A percentile compares a stretch with the other conserved stretches of the same genome.
phyloP scores from a whole-genome alignment of 2,888 invertebrate species.

The Caenorhabditis drosophilae region DNA sequence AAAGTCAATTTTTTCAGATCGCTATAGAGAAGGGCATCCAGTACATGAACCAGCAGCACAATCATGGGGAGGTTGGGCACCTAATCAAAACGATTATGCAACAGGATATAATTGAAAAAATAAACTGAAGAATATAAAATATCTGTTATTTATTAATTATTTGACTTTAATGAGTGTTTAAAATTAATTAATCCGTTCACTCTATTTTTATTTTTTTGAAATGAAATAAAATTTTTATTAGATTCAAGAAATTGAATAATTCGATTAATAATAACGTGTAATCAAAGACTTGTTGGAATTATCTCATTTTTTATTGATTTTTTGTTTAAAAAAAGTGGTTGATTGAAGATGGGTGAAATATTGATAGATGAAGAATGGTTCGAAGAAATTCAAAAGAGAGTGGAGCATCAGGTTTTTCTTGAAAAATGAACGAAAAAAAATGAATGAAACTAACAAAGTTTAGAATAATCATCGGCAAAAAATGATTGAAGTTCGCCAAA shows the following conservation, averaged over 20 bases:
- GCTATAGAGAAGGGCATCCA: slow-evolving; percentile 1
- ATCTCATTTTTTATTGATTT: neutral
- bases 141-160: neutral
- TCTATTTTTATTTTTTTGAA: neutral
- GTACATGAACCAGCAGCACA: neutral
- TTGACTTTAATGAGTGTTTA: neutral
- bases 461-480: slow-evolving; percentile 7
- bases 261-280: no score
- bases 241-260: no score
- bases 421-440: no score
- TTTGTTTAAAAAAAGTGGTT: neutral
- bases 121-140: neutral
- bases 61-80: slow-evolving; percentile 4
- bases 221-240: neutral
- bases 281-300: neutral
- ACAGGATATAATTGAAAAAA: neutral
- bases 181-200: neutral
- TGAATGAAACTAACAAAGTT: no score
- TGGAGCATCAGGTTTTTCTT: slow-evolving; percentile 30
- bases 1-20: slow-evolving; percentile 1
- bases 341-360: neutral
- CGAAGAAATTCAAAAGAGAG: slow-evolving; percentile 20
- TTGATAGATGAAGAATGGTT: slow-evolving; percentile 26
- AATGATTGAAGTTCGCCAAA: slow-evolving; percentile 19
- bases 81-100: neutral